Conservation (phyloP, 2,797 vertebrate genomes). For the Tenualosa ilisha region DNA sequence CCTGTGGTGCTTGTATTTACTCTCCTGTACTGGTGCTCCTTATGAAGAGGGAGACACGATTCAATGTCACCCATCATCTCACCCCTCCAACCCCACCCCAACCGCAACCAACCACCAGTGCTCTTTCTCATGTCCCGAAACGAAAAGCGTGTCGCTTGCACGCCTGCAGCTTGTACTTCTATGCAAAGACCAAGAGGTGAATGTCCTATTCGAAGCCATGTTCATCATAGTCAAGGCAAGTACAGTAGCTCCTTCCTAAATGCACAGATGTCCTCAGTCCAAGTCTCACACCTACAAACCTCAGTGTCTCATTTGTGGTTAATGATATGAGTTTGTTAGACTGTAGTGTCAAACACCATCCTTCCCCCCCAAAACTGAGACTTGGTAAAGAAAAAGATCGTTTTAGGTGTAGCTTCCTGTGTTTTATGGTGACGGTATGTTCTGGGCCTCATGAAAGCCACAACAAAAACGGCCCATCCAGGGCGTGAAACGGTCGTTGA, state of each 20-base stretch:
- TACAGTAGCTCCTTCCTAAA: not conserved
- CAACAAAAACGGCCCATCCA: not conserved
- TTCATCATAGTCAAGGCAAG: not conserved
- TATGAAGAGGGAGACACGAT: not conserved
- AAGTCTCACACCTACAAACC: not conserved
- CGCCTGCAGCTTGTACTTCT: constrained; percentile 75
- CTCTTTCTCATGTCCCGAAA: not conserved
- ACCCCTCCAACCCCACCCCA: not conserved
- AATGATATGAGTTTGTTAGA: not conserved
- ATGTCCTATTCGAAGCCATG: constrained; percentile 47
- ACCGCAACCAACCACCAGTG: not conserved
- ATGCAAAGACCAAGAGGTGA: constrained; percentile 77
- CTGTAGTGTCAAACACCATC: not conserved
- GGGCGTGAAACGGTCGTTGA: not conserved
- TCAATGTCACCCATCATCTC: not conserved
- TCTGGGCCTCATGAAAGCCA: not conserved
- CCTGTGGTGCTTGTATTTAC: constrained; percentile 52
- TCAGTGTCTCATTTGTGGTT: not conserved
- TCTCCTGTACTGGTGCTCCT: not conserved
- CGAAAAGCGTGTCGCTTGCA: not conserved
- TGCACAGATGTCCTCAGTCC: not conserved
- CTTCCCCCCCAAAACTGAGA: not conserved
- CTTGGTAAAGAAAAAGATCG: not conserved
- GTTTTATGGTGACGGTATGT: not conserved
- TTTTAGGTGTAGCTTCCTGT: constrained; percentile 11